Percentiles rank a stretch among this genome's conserved stretches.
Evolutionary conservation across 2,888 invertebrate species (phyloP).

Genomic region (Diadromus collaris): DNA sequence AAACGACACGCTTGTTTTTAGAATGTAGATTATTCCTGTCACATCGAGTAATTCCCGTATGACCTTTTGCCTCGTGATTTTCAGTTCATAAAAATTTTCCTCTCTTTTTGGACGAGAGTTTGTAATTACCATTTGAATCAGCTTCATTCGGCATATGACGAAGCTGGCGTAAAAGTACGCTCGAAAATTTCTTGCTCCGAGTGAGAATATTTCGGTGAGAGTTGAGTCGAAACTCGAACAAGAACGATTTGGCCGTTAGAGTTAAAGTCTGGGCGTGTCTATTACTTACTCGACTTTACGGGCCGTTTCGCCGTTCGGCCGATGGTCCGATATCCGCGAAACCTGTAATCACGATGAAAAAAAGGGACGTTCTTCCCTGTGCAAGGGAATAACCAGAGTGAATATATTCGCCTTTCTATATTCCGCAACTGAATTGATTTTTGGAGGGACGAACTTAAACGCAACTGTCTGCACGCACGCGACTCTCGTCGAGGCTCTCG

Average conservation of each 20-base stretch:
- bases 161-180: constrained; percentile 20
- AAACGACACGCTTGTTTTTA: too few relatives aligned
- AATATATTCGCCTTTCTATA: constrained; percentile 39
- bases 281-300: constrained; percentile 55
- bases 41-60: constrained; percentile 40
- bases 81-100: constrained; percentile 45
- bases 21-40: constrained; percentile 30
- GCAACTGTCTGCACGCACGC: constrained; percentile 13
- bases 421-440: constrained; percentile 52
- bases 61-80: constrained; percentile 35
- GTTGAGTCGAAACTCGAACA: constrained; percentile 49
- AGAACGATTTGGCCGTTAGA: constrained; percentile 56
- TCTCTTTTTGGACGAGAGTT: constrained; percentile 40
- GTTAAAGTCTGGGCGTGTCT: constrained; percentile 60
- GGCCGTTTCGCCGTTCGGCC: constrained; percentile 31
- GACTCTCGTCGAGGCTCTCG: constrained; percentile 9
- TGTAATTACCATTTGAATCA: constrained; percentile 16
- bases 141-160: constrained; percentile 48
- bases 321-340: constrained; percentile 45
- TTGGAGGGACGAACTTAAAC: constrained; percentile 12
- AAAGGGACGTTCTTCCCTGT: constrained; percentile 13
- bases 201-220: constrained; percentile 42
- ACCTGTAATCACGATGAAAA: constrained; percentile 53
- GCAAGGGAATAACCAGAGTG: constrained; percentile 40
- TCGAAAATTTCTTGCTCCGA: constrained; percentile 40